A percentile compares a stretch with the other conserved stretches of the same genome.
phyloP scores from a whole-genome alignment of 1,140 invertebrate species.

The Pararge aegeria region DNA sequence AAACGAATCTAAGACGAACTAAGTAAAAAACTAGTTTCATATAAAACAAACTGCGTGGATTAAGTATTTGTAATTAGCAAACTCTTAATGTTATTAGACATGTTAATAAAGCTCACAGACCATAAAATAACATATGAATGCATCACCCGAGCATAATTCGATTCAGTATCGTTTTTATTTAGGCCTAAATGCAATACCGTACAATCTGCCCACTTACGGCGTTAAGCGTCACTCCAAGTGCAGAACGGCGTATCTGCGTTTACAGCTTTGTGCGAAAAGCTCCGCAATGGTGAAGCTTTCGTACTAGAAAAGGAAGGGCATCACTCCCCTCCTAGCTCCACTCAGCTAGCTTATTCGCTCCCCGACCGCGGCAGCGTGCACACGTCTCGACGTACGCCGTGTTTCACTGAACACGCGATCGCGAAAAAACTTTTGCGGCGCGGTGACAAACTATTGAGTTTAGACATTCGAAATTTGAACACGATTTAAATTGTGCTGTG shows the following conservation, averaged over 20 bases:
- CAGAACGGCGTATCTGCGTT: slow-evolving; percentile 40
- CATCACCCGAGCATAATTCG: slow-evolving; percentile 36
- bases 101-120: background rate
- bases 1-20: too few relatives aligned
- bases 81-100: background rate
- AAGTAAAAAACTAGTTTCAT: too few relatives aligned
- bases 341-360: slow-evolving; percentile 57
- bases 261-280: slow-evolving; percentile 56
- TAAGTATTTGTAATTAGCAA: background rate
- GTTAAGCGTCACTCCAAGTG: slow-evolving; percentile 47
- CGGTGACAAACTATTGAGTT: slow-evolving; percentile 45
- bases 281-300: slow-evolving; percentile 59
- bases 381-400: slow-evolving; percentile 35
- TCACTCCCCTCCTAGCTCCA: slow-evolving; percentile 54
- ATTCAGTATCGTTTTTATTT: slow-evolving; percentile 66
- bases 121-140: background rate
- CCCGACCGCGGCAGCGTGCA: slow-evolving; percentile 40
- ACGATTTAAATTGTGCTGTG: slow-evolving; percentile 58
- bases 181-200: slow-evolving; percentile 73
- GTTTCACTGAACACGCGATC: slow-evolving; percentile 47
- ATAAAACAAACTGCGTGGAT: too few relatives aligned
- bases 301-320: slow-evolving; percentile 65
- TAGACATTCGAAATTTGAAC: slow-evolving; percentile 49
- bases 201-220: slow-evolving; percentile 76
- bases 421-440: slow-evolving; percentile 75